Conservation (phyloP, 1,140 invertebrate species). For the Homalodisca vitripennis region DNA sequence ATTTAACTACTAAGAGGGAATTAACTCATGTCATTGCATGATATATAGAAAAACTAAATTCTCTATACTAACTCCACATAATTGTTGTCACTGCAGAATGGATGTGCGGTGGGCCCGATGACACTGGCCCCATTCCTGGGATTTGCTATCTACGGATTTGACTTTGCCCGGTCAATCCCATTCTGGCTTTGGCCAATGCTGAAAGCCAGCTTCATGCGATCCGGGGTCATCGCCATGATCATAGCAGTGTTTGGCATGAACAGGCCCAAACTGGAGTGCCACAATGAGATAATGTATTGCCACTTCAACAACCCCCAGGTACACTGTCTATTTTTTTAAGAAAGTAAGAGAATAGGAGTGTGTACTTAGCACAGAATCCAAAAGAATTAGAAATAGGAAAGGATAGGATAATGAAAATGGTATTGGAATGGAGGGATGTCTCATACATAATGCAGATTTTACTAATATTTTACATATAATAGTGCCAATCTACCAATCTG, state of each 20-base stretch:
- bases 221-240: slow-evolving; percentile 59
- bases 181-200: slow-evolving; percentile 57
- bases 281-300: slow-evolving; percentile 45
- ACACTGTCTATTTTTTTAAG: no score
- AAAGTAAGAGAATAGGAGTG: neutral
- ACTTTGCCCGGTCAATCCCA: slow-evolving; percentile 60
- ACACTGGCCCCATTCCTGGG: slow-evolving; percentile 62
- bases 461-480: no score
- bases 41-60: no score
- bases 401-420: no score
- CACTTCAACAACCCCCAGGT: slow-evolving; percentile 42
- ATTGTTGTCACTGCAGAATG: slow-evolving; percentile 61
- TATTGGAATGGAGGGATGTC: no score
- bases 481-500: no score
- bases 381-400: no score
- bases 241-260: slow-evolving; percentile 60
- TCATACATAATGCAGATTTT: no score
- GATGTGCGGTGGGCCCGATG: slow-evolving; percentile 60
- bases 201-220: slow-evolving; percentile 61
- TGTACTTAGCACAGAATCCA: no score
- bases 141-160: slow-evolving; percentile 63
- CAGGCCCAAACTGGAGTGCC: slow-evolving; percentile 55
- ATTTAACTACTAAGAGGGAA: no score
- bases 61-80: no score
- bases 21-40: no score